Evolutionary conservation across 2,113 vertebrate species (phyloP), one percentile per base, ranked within the genome.

Genomic region (Sorex fumeus): DNA sequence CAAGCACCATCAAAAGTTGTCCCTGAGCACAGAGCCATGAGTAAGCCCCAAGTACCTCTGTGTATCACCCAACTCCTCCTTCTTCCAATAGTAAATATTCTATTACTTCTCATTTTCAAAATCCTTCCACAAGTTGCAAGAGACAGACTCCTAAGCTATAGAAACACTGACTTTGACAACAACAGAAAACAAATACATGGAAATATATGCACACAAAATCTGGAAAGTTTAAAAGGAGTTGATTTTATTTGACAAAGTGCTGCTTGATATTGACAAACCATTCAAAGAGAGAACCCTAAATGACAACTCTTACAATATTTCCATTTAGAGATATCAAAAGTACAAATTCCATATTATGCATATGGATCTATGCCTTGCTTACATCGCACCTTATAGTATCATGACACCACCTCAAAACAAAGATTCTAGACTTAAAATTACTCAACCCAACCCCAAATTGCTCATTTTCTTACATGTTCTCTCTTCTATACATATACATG

Each of bases 371-470:
- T 21, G 23, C 18, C 4, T 60, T 21, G 57, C 57, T 60, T 60
- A 60, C 18, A 60, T 60, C 21, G 4, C 21, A 60, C 57, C 19
- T 21, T 23, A 60, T 23, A 60, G 6, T 60, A 60, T 23, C 47
- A 50, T 32, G 45, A 3, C 4, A 78, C 4, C n/a, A 67, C 19
- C 77, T 90, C 19, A 69, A 69, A 88, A 75, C 78, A 91, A 83
- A 60, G 66, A 70, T 57, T n/a, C 74, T 76, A 1, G 15, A 13
- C 15, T 83, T 11, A 70, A 69, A 91, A 69, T 27, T 40, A 53
- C 43, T 28, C 21, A 71, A 32, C 7, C 1, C 12, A 45, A 28
- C 43, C 23, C 11, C 13, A 2, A 94, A 25, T 6, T 62, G 1
- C 1, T 21, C 10, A 80, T 75, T 57, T 87, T 40, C 7, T 64